These are phyloP conservation scores for Podarcis cretensis DNA, from an alignment of 2,113 vertebrate species.

Conservation along the genomic window DNA sequence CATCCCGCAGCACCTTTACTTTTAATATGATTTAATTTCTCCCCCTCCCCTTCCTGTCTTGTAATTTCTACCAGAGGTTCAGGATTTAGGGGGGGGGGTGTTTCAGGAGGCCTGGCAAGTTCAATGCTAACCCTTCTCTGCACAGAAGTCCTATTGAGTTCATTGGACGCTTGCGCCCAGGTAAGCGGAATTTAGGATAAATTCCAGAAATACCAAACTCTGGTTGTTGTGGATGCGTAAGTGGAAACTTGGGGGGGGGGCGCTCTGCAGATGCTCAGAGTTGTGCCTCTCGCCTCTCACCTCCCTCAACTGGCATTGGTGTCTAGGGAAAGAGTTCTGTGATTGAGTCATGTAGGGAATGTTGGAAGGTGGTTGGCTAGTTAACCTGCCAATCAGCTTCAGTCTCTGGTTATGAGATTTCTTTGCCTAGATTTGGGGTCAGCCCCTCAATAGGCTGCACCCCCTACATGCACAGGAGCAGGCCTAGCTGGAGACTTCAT, in stretches of 20 bases:
- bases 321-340: no score
- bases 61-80: not conserved
- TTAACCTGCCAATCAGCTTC: not conserved
- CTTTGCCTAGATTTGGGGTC: not conserved
- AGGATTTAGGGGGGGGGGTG: no score
- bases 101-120: no score
- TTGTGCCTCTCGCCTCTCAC: not conserved
- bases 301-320: not conserved
- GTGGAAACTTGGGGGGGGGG: not conserved
- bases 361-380: not conserved
- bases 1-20: not conserved
- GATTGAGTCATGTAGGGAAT: not conserved
- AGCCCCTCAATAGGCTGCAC: not conserved
- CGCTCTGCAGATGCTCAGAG: constrained; percentile 46
- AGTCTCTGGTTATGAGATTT: not conserved
- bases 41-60: not conserved
- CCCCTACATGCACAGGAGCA: no score
- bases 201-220: not conserved
- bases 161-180: no score
- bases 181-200: not conserved
- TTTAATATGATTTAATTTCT: not conserved
- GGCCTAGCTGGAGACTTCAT: not conserved
- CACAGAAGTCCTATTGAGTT: no score
- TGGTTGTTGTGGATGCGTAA: no score
- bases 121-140: no score